Evolutionary conservation across 2,113 vertebrate genomes (phyloP), one percentile per base, ranked within the genome.

Genomic region (Protobothrops flavoviridis): DNA sequence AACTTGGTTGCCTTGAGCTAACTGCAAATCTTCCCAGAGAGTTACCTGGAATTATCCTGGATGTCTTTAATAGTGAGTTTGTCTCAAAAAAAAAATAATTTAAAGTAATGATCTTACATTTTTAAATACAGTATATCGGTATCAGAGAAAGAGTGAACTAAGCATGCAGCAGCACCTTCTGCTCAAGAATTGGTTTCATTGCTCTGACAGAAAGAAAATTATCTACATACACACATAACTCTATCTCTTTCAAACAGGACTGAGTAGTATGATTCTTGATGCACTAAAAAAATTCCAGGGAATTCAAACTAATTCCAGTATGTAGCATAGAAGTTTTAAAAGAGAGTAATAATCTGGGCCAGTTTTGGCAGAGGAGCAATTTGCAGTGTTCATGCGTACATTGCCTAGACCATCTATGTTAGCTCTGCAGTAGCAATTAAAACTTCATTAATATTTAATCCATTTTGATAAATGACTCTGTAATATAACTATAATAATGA

Each of bases 381-480:
- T 50, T 88, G 48, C 45, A 55, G 26, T 64, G 91, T 88, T 89
- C 85, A 5, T 90, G 50, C 45, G 24, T n/a, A 24, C 26, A 23
- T 61, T 59, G 85, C 90, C 69, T 55, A 59, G 26, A 53, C 90
- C 26, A 45, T 88, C 87, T 29, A 3, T 26, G 86, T 45, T 61
- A 93, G 52, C 43, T 93, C 61, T 91, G 93, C 56, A 94, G 86
- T 24, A 87, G 87, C 89, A 91, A 91, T 91, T 94, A 94, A 92
- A 93, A 91, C 90, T 91, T 91, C 86, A 93, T 94, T 91, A 94
- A 91, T 93, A 91, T 93, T 91, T 91, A 94, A 94, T 91, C 91
- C 55, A 91, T 88, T 93, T 88, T 91, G 94, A 96, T 94, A 94
- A 96, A 96, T 95, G 55, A 64, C 94, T 87, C 91, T 94, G 91